Evolutionary conservation across 2,797 vertebrate species (phyloP).

Genomic region (Petrocephalus sullivani): DNA sequence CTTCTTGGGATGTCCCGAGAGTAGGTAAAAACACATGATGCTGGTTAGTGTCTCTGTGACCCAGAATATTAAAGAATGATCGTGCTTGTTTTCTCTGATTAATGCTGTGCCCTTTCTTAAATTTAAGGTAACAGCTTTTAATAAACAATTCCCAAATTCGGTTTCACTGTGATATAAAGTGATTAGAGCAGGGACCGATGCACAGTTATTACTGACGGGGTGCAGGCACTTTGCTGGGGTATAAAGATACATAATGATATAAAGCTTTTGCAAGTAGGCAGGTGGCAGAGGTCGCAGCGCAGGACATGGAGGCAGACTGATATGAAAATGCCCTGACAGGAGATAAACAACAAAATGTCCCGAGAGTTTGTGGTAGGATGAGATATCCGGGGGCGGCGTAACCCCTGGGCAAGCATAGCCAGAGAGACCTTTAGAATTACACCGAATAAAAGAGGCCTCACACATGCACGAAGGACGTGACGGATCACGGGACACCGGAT

Average conservation of each 20-base stretch:
- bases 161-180: not conserved
- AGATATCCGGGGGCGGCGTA: not conserved
- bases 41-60: not conserved
- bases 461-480: not conserved
- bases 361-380: not conserved
- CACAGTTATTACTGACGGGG: not conserved
- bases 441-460: not conserved
- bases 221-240: not conserved
- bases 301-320: not conserved
- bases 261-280: not conserved
- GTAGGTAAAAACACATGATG: not conserved
- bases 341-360: not conserved
- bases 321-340: not conserved
- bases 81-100: not conserved
- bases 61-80: not conserved
- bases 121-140: not conserved
- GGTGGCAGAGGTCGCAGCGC: not conserved
- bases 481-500: not conserved
- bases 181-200: not conserved
- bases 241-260: slow-evolving; percentile 3
- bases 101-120: not conserved
- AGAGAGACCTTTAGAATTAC: not conserved
- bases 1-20: not conserved
- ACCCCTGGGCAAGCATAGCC: not conserved
- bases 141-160: not conserved